These are phyloP conservation scores for Oxyteleia sp. DNA, from an alignment of 2,888 invertebrate species.

Conservation along the genomic window DNA sequence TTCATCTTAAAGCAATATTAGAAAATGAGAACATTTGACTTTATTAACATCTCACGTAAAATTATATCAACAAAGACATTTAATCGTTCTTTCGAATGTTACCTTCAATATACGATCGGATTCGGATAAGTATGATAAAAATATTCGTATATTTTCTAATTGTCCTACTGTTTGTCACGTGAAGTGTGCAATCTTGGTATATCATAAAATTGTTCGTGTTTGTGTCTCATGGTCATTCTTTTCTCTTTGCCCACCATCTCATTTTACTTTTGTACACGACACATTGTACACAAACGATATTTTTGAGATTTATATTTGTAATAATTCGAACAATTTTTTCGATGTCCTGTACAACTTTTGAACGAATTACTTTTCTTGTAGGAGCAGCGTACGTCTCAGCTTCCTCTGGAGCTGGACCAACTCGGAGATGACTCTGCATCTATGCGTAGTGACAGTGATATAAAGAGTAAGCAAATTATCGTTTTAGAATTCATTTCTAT, in stretches of 20 bases:
- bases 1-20: neutral
- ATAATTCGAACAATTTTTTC: neutral
- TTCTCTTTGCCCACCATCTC: constrained; percentile 1
- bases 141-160: constrained; percentile 24
- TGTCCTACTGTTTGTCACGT: neutral
- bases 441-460: constrained; percentile 94
- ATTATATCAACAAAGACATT: no score
- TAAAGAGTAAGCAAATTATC: constrained; percentile 90
- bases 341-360: constrained; percentile 11
- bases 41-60: no score
- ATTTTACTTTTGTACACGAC: neutral
- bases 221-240: constrained; percentile 9
- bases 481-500: constrained; percentile 18
- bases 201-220: constrained; percentile 27
- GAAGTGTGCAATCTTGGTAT: constrained; percentile 8
- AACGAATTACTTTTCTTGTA: constrained; percentile 86
- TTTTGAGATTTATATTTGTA: neutral
- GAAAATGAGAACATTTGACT: neutral
- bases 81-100: neutral
- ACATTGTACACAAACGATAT: no score
- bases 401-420: constrained; percentile 94
- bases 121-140: neutral
- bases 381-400: constrained; percentile 96
- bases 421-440: constrained; percentile 95
- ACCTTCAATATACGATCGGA: neutral